phyloP scores from a whole-genome alignment of 2,888 invertebrate genomes.

The Gastrophysa polygoni region DNA sequence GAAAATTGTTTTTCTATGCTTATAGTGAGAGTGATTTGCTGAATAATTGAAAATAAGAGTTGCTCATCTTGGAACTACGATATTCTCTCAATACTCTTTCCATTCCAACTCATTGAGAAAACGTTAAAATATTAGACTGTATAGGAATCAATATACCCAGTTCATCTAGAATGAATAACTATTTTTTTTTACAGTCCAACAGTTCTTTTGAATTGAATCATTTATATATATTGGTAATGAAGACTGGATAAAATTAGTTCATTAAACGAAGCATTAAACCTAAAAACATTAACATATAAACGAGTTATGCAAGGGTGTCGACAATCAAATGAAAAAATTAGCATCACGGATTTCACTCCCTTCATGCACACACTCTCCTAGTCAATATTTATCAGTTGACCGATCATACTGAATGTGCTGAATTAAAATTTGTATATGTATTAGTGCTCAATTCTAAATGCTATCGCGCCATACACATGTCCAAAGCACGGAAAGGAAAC shows the following conservation, averaged over 20 bases:
- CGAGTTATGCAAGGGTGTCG: conserved; percentile 25
- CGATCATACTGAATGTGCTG: conserved; percentile 56
- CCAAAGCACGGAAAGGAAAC: conserved; percentile 27
- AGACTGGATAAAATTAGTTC: neutral
- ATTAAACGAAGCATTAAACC: conserved; percentile 10
- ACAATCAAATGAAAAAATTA: conserved; percentile 48
- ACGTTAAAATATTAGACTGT: too few species aligned
- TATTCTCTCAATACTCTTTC: too few species aligned
- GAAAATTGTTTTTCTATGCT: too few species aligned
- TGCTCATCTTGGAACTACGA: too few species aligned
- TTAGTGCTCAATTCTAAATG: conserved; percentile 53
- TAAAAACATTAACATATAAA: conserved; percentile 32
- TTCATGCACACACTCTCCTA: conserved; percentile 36
- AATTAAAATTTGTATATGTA: conserved; percentile 53
- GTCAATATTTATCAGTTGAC: conserved; percentile 57
- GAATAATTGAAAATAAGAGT: too few species aligned
- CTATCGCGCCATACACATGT: conserved; percentile 54
- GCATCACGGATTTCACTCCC: conserved; percentile 44
- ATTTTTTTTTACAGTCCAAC: neutral
- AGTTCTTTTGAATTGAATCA: neutral
- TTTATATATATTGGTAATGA: neutral
- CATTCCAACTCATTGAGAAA: too few species aligned
- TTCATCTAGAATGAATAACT: too few species aligned
- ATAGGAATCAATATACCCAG: too few species aligned
- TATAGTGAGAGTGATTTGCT: too few species aligned